Conservation (phyloP, 2,797 vertebrate species). For the Luscinia megarhynchos region DNA sequence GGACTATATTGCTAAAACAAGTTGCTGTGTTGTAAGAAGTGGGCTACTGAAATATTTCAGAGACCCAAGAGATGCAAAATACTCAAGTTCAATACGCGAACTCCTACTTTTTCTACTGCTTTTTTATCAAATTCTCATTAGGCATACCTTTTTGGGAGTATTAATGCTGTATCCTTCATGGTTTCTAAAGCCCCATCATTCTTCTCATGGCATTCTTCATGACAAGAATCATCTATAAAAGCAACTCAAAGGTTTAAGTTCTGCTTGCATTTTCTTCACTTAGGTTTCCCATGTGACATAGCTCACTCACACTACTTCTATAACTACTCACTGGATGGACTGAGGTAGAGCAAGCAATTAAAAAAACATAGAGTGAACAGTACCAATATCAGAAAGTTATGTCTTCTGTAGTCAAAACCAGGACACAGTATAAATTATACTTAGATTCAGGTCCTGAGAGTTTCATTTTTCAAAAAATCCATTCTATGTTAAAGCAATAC, state of each 20-base stretch:
- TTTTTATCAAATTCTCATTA: background rate
- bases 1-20: background rate
- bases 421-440: background rate
- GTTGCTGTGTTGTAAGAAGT: background rate
- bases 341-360: background rate
- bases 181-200: background rate
- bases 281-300: background rate
- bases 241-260: background rate
- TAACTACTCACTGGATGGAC: background rate
- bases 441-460: background rate
- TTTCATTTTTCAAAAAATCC: background rate
- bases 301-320: background rate
- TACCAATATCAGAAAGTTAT: background rate
- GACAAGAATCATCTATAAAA: constrained; percentile 6
- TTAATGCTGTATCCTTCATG: background rate
- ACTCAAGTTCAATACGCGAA: background rate
- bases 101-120: background rate
- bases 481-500: background rate
- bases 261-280: background rate
- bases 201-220: background rate
- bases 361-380: background rate
- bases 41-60: background rate
- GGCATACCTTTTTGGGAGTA: constrained; percentile 23
- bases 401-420: background rate
- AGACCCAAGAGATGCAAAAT: background rate